phyloP scores from a whole-genome alignment of 1,140 invertebrate species.

The Lepidurus couesii region DNA sequence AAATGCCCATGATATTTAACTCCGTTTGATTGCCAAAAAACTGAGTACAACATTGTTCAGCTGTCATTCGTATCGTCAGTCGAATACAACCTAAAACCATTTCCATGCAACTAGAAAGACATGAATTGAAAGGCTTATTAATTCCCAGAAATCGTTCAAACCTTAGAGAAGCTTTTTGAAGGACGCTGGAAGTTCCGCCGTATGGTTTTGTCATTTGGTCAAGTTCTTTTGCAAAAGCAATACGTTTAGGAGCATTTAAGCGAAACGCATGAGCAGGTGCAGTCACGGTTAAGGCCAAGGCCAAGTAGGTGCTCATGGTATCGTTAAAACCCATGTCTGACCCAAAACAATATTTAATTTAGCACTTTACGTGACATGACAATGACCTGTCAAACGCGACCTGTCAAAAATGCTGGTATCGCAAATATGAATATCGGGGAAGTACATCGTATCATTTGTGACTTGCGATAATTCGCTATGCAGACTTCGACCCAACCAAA shows the following conservation, averaged over 20 bases:
- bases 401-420: background rate
- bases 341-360: background rate
- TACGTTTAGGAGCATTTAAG: background rate
- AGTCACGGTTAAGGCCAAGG: constrained; percentile 24
- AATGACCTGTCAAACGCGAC: background rate
- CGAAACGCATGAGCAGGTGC: background rate
- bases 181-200: background rate
- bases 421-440: constrained; percentile 14
- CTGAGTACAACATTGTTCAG: constrained; percentile 24
- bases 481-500: background rate
- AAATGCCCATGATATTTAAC: constrained; percentile 24
- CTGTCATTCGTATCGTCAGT: background rate
- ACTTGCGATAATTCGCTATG: background rate
- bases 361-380: background rate
- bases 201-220: constrained; percentile 9
- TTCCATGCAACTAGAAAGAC: constrained; percentile 23
- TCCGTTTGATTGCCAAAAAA: constrained; percentile 31
- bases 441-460: background rate
- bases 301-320: constrained; percentile 31
- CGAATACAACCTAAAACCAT: constrained; percentile 28
- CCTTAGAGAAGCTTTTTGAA: background rate
- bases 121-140: background rate
- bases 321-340: constrained; percentile 32
- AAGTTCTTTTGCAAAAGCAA: background rate
- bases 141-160: background rate